A percentile compares a stretch with the other conserved stretches of the same genome.
Evolutionary conservation across 2,113 vertebrate species (phyloP).

Genomic region (Podarcis raffonei): DNA sequence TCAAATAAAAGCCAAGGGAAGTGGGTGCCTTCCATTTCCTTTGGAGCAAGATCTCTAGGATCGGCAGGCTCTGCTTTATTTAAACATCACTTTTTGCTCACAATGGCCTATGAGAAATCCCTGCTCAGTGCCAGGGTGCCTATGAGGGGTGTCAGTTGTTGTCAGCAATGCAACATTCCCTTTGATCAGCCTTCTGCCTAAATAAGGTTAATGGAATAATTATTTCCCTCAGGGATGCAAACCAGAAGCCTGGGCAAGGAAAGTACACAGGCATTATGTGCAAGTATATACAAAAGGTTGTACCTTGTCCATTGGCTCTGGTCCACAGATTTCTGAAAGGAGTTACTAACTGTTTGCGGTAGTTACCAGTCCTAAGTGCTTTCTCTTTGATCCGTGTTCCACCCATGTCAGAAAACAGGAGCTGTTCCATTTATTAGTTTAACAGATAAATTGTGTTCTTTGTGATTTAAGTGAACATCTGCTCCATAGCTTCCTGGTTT

Average conservation of each 20-base stretch:
- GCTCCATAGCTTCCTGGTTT: background rate
- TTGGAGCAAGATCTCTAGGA: background rate
- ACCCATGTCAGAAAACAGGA: background rate
- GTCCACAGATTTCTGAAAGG: background rate
- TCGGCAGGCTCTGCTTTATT: rapidly evolving
- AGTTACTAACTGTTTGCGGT: too few species aligned
- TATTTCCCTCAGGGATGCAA: rapidly evolving
- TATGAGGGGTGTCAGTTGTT: background rate
- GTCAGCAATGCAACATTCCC: background rate
- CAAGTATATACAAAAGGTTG: background rate
- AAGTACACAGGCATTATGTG: background rate
- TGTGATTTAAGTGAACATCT: background rate
- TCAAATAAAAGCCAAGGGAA: background rate
- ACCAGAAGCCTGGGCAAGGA: rapidly evolving
- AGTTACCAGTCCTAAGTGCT: background rate
- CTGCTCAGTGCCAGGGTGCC: rapidly evolving
- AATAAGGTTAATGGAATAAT: background rate
- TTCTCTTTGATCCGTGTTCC: background rate
- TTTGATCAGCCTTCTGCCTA: background rate
- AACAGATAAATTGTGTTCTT: background rate
- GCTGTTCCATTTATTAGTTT: background rate
- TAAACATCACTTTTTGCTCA: background rate
- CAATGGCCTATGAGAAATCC: background rate
- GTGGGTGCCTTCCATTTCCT: background rate
- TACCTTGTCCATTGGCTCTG: background rate